Conservation (phyloP, 1,140 invertebrate genomes). For the Drosophila albomicans region DNA sequence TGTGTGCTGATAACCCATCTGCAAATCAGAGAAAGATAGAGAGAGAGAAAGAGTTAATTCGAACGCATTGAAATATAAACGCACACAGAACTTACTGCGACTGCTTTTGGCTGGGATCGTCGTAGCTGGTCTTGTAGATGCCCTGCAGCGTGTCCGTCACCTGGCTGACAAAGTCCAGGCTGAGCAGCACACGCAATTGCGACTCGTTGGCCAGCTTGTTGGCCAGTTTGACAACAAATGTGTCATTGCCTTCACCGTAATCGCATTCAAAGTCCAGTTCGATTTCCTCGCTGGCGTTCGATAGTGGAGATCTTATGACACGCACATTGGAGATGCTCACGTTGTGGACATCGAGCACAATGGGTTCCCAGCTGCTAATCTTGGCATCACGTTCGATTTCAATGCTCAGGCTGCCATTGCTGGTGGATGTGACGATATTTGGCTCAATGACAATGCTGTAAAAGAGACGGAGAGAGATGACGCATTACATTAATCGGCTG, state of each 20-base stretch:
- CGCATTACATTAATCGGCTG: slow-evolving; percentile 19
- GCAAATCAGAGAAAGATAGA: background rate
- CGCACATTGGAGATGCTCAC: slow-evolving; percentile 78
- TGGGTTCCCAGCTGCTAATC: slow-evolving; percentile 69
- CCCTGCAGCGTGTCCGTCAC: slow-evolving; percentile 89
- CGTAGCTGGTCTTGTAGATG: slow-evolving; percentile 92
- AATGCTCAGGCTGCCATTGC: slow-evolving; percentile 76
- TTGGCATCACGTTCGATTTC: slow-evolving; percentile 73
- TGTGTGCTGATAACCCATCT: slow-evolving; percentile 90
- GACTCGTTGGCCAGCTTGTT: slow-evolving; percentile 48
- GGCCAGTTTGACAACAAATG: slow-evolving; percentile 68
- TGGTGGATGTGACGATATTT: slow-evolving; percentile 63
- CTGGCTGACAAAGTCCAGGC: slow-evolving; percentile 88
- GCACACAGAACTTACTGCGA: slow-evolving; percentile 87
- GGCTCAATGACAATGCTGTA: slow-evolving; percentile 80
- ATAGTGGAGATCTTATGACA: slow-evolving; percentile 50
- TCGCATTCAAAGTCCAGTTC: slow-evolving; percentile 77
- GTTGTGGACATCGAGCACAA: slow-evolving; percentile 80
- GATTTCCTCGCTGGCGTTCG: slow-evolving; percentile 58
- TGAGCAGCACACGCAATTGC: slow-evolving; percentile 79
- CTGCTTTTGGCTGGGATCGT: slow-evolving; percentile 86
- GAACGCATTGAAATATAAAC: background rate
- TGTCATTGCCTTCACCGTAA: slow-evolving; percentile 75
- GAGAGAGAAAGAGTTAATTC: too few species aligned
- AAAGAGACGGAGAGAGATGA: slow-evolving; percentile 9